phyloP scores from a whole-genome alignment of 2,113 vertebrate genomes.

The Rhadina sibilatrix region DNA sequence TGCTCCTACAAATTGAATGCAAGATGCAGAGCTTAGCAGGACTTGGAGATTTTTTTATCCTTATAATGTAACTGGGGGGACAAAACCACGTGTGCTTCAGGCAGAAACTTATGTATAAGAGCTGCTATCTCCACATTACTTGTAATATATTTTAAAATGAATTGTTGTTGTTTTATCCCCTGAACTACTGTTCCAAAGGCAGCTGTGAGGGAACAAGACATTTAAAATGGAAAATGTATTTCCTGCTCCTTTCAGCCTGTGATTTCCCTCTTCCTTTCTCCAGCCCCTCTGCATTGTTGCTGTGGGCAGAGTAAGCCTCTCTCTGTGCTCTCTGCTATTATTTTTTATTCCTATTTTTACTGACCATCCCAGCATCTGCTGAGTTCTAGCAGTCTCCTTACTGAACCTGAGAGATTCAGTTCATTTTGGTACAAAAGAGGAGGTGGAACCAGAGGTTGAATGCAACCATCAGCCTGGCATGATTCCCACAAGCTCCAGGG shows the following conservation, averaged over 20 bases:
- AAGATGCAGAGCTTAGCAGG: background rate
- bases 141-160: background rate
- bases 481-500: background rate
- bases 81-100: background rate
- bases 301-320: background rate
- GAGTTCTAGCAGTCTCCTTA: background rate
- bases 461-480: background rate
- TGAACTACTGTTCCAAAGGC: background rate
- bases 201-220: background rate
- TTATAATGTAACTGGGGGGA: background rate
- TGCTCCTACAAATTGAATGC: background rate
- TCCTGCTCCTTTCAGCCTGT: background rate
- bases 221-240: background rate
- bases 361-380: background rate
- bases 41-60: background rate
- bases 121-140: background rate
- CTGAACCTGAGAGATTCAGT: background rate
- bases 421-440: background rate
- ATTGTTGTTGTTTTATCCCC: background rate
- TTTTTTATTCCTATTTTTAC: background rate
- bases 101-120: background rate
- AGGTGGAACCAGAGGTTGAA: background rate
- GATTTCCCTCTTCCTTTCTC: background rate
- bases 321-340: background rate
- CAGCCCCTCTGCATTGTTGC: background rate